Base-by-base conservation (phyloP, 2,888 invertebrate genomes). In the Halictus ligatus region DNA sequence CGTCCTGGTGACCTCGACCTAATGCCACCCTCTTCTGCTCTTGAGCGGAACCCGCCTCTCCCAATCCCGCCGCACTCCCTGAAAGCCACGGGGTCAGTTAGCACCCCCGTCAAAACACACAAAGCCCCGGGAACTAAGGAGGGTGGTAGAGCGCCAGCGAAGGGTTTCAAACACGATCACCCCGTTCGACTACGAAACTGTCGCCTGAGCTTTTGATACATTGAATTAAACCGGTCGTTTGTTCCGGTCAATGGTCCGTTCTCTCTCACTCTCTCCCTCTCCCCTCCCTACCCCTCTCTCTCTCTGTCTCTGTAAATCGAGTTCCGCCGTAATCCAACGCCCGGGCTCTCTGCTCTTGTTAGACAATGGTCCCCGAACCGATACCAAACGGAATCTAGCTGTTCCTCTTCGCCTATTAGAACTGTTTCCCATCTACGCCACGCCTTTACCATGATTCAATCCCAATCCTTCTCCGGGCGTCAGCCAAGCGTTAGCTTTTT, bases 1-100 rank as follows among this genome's bases (percentile, higher is more conserved):
- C 96, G 96, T 94, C 94, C 94, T 93, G 94, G 94, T 96, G 96
- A 96, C 96, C 96, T 96, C 96, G 96, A 96, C 96, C 96, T 95
- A 96, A 95, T 96, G 96, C 94, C 96, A 95, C 95, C 95, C 96
- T 96, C 92, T 91, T 92, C 91, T 91, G 91, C 93, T 88, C 84
- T 88, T 87, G 87, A 85, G 85, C 84, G 71, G 95, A 95, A 95
- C 95, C 95, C 96, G 95, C 95, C 93, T 67, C 95, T 92, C 95
- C 95, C 95, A 21, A 69, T 77, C 72, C 77, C 71, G 13, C 85
- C 72, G 74, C 84, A 21, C 83, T 78, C 77, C 78, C 75, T 58
- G 81, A 58, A 75, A 86, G 81, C 86, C 83, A 78, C 91, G 87
- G 92, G 92, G 92, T 93, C 92, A 92, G 92, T 93, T 92, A 92